Percentiles rank a stretch among this genome's conserved stretches.
phyloP scores from a whole-genome alignment of 2,113 vertebrate genomes.

The Coracopsis vasa region DNA sequence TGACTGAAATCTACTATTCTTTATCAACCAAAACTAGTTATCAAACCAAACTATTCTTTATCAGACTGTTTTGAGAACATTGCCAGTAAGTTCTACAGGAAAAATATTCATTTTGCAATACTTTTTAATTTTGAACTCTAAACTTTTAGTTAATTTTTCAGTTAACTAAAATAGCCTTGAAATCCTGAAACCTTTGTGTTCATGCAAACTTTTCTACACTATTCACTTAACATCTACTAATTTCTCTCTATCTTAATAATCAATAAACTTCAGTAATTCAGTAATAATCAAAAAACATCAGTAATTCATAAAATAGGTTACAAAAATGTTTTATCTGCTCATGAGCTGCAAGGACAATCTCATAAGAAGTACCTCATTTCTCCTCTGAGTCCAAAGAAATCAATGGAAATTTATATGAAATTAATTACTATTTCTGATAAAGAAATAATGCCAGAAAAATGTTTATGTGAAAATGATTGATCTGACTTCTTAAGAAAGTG shows the following conservation, averaged over 20 bases:
- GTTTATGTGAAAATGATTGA: not conserved
- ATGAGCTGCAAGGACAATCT: not conserved
- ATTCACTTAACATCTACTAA: not conserved
- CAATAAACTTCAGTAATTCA: not conserved
- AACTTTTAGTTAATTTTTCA: not conserved
- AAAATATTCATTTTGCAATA: not conserved
- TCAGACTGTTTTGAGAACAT: not conserved
- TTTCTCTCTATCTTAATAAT: not conserved
- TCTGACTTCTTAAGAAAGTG: not conserved
- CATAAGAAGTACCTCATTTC: not conserved
- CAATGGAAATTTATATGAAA: not conserved
- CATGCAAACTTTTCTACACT: not conserved
- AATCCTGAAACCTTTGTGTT: not conserved
- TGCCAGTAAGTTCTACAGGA: not conserved
- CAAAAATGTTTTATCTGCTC: not conserved
- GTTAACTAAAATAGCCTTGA: not conserved
- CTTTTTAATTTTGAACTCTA: not conserved
- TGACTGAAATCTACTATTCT: not conserved
- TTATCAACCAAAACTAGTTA: too few relatives aligned
- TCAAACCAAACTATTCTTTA: not conserved
- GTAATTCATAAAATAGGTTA: not conserved
- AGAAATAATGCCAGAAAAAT: not conserved
- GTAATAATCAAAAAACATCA: too few relatives aligned
- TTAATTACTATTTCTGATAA: not conserved
- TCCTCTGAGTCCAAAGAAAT: not conserved